phyloP scores from a whole-genome alignment of 2,113 vertebrate species.

The Elanoides forficatus region DNA sequence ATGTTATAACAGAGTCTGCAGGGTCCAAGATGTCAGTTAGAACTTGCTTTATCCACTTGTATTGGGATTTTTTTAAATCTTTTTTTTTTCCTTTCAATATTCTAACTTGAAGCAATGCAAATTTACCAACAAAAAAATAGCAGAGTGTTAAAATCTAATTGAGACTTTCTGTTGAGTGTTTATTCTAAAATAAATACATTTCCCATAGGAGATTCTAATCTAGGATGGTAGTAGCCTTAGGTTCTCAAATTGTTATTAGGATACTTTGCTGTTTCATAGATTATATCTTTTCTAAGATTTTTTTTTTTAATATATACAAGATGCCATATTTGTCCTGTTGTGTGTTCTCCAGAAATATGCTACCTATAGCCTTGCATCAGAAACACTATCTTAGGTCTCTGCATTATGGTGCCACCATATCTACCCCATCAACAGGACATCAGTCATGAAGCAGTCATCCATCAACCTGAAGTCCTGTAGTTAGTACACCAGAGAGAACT shows the following conservation, averaged over 20 bases:
- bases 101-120: not conserved
- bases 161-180: not conserved
- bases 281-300: not conserved
- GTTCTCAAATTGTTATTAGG: not conserved
- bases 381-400: not conserved
- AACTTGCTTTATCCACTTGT: not conserved
- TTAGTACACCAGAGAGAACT: not conserved
- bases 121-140: not conserved
- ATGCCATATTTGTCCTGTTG: not conserved
- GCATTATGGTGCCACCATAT: not conserved
- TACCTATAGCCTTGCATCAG: not conserved
- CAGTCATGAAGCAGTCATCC: not conserved
- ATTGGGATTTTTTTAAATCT: not conserved
- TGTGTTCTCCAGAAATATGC: not conserved
- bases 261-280: not conserved
- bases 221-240: not conserved
- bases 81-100: not conserved
- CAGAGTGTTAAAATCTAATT: not conserved
- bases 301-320: not conserved
- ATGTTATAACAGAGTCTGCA: not conserved
- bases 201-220: not conserved
- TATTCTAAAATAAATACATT: not conserved
- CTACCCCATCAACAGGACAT: not conserved
- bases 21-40: not conserved
- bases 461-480: not conserved